Base-by-base conservation (phyloP, 2,888 invertebrate genomes). In the Lepidonotus clava region DNA sequence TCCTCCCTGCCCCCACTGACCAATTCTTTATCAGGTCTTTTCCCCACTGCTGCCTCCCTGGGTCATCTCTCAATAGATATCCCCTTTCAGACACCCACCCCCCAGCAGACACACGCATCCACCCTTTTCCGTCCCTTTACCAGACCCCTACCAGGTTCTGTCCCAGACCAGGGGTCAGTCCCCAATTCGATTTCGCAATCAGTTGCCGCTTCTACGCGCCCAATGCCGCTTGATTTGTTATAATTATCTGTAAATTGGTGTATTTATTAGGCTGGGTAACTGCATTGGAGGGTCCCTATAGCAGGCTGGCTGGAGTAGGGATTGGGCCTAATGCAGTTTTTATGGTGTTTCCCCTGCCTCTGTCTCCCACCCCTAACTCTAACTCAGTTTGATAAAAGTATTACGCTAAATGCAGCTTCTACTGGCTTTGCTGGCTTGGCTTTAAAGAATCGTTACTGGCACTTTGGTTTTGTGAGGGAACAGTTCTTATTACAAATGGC, bases 161-260 rank as follows among this genome's bases (percentile, higher is more conserved):
- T 46, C 46, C 46, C 46, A 18, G 46, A 46, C 46, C 46, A 18
- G 14, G 21, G 71, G 71, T 71, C 71, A 38, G 38, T 71, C 36
- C 36, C n/a, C n/a, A 24, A 71, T 71, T 71, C 18, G 71, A 71
- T 71, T 71, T 38, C 11, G 14, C 34, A 71, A 71, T 71, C 71
- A 71, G 71, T 34, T 5, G n/a, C 21, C 38, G 71, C 1, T 34
- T 71, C n/a, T 61, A 24, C 11, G 71, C 36, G 34, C 71, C 38
- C 71, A 32, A 38, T 71, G 38, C 36, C 14, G 71, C 14, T 71
- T 71, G 71, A 71, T 71, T 71, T 71, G 71, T 71, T 71, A 71
- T 71, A 71, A 71, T 71, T 71, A 71, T 38, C 71, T 14, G 36
- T 38, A 4, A 24, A 36, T 71, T 71, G 38, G 36, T 36, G 71